Conservation (phyloP, 2,113 vertebrate species). For the Sphyrna mokarran region DNA sequence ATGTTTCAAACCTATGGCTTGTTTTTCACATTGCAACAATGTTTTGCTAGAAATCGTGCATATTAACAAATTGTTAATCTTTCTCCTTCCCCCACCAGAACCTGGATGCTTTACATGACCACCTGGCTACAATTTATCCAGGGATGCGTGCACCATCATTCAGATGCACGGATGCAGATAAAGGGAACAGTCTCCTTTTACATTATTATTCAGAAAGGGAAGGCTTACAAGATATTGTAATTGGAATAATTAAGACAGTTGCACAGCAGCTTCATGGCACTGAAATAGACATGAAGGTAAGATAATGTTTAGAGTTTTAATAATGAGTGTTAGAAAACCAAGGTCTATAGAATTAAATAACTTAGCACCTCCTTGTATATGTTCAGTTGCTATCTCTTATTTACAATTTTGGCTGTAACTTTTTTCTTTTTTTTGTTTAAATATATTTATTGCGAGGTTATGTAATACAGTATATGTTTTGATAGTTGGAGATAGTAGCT, state of each 20-base stretch:
- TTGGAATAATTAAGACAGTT: constrained; percentile 96
- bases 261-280: constrained; percentile 96
- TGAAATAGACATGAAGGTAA: constrained; percentile 98
- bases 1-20: neutral
- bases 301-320: neutral
- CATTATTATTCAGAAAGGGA: constrained; percentile 98
- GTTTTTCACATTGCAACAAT: neutral
- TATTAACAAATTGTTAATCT: constrained; percentile 22
- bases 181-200: constrained; percentile 90
- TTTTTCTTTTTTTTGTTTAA: constrained; percentile 5
- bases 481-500: neutral
- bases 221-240: constrained; percentile 96
- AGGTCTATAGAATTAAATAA: neutral
- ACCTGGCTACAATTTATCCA: constrained; percentile 95
- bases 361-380: neutral
- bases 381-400: neutral
- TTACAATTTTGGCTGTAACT: neutral
- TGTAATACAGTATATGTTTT: neutral
- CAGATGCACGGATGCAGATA: constrained; percentile 88
- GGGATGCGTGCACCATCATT: constrained; percentile 97
- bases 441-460: neutral
- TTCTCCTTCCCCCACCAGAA: constrained; percentile 62
- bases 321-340: neutral
- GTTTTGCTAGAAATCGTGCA: neutral
- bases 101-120: constrained; percentile 91